Evolutionary conservation across 2,797 vertebrate genomes (phyloP), one percentile per base, ranked within the genome.

Genomic region (Gymnoscopelus braueri): DNA sequence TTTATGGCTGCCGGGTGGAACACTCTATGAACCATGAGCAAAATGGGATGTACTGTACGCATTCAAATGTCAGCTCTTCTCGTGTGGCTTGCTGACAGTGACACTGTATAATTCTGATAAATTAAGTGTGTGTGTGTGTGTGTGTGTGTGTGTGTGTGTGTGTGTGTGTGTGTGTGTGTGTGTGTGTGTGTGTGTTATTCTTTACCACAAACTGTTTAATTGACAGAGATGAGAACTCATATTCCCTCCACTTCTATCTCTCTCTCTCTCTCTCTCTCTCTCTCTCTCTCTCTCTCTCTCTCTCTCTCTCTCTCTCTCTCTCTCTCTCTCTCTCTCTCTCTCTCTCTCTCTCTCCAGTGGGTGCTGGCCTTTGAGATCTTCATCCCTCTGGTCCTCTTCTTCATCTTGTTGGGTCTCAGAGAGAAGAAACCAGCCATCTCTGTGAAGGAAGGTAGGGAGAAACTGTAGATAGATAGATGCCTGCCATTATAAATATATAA

Each of bases 331-430:
- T 64, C 59, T 66, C 14, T 15, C 14, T 67, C 56, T 62, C 2
- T 77, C 23, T 78, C 13, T 65, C 53, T 65, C 59, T 66, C 67
- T 80, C 47, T 64, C 1, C 84, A 98, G 97, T 98, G 97, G 97
- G 97, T 99, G 72, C 85, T 98, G 91, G 94, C 97, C 3, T 99
- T 98, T 8, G 97, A 99, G 91, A 96, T 98, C 90, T 98, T 98
- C 91, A 99, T 99, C 80, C 97, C 97, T 0, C 87, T 99, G 52
- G 97, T 97, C 35, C 96, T 98, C 51, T 99, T 99, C 92, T 98
- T 99, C 91, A 98, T 99, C 77, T 92, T 99, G 0, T 83, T 99
- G 83, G 97, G 97, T 14, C 91, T 99, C 52, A 93, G 97, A 69
- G 95, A 97, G 93, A 99, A 99, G 92, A 99, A 99, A 70, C 97